Evolutionary conservation across 1,140 invertebrate species (phyloP), one percentile per base, ranked within the genome.

Genomic region (Sesamia nonagrioides): DNA sequence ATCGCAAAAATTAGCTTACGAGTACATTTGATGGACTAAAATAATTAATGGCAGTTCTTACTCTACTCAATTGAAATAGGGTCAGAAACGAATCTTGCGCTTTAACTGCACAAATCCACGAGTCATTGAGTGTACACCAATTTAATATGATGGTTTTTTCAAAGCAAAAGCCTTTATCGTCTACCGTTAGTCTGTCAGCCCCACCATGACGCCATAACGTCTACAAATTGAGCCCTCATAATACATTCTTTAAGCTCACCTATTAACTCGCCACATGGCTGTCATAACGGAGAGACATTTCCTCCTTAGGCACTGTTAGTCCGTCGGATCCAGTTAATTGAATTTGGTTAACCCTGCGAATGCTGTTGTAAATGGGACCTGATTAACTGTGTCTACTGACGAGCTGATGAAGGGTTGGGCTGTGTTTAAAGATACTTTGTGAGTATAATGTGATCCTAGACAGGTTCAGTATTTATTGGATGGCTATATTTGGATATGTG

Each of bases 201-300:
- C 27, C 27, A 5, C 50, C 50, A 15, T 17, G 35, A 7, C 50
- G 18, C 13, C 13, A 27, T 13, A 18, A 27, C 27, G 40, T 72
- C 42, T 40, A 45, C 52, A 45, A 45, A 72, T 60, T 45, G 56
- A 60, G 21, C 58, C 27, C 73, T 50, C 58, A 48, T 75, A 61
- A 75, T 58, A n/a, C 37, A 75, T 63, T 58, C 56, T 50, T 13
- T 21, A 60, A 61, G 56, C 6, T 17, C 21, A 58, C 37, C 37
- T 63, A 63, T 63, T 42, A 45, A 56, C 35, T 18, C 9, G 18
- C 54, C 73, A 56, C 73, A 63, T 63, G 73, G 11, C 56, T 48
- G 73, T 75, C 58, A 61, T 60, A 61, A 56, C 21, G 45, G 42
- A 75, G 27, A 48, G 73, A 75, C 73, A 37, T 75, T 75, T 75